Percentiles rank a stretch among this genome's conserved stretches.
Evolutionary conservation across 1,140 invertebrate species (phyloP).

Genomic region (Helicoverpa armigera): DNA sequence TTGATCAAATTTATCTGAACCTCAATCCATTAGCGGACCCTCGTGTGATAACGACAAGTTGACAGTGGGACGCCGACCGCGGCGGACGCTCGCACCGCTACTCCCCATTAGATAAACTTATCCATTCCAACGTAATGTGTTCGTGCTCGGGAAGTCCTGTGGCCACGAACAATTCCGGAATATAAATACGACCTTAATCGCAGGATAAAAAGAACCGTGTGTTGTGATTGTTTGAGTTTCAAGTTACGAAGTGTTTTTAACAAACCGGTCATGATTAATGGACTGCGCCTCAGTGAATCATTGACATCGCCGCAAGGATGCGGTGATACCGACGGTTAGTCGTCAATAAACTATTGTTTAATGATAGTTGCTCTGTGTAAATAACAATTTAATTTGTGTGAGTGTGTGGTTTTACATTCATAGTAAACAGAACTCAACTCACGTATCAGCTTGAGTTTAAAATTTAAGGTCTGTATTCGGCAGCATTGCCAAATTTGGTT

Average conservation of each 20-base stretch:
- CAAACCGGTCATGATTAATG: constrained; percentile 60
- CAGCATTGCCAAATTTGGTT: constrained; percentile 26
- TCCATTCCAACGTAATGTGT: constrained; percentile 37
- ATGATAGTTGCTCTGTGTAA: constrained; percentile 36
- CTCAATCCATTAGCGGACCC: constrained; percentile 79
- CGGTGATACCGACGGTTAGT: constrained; percentile 64
- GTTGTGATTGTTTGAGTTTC: constrained; percentile 47
- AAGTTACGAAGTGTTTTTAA: constrained; percentile 52
- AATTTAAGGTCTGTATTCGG: constrained; percentile 27
- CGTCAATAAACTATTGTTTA: constrained; percentile 47
- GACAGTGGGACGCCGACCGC: constrained; percentile 65
- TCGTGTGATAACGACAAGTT: constrained; percentile 76
- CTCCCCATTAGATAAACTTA: constrained; percentile 46
- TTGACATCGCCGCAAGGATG: constrained; percentile 67
- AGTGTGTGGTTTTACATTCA: not conserved
- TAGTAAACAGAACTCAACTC: constrained; percentile 1
- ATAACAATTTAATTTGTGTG: constrained; percentile 2
- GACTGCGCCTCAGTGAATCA: constrained; percentile 65
- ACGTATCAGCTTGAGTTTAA: not conserved
- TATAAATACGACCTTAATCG: constrained; percentile 20
- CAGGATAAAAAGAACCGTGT: constrained; percentile 6
- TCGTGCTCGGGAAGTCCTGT: constrained; percentile 16
- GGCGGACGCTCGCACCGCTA: constrained; percentile 59
- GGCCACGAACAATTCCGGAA: not conserved
- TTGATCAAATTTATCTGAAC: constrained; percentile 82